Evolutionary conservation across 2,888 invertebrate species (phyloP).

Genomic region (Antheraea assamensis): DNA sequence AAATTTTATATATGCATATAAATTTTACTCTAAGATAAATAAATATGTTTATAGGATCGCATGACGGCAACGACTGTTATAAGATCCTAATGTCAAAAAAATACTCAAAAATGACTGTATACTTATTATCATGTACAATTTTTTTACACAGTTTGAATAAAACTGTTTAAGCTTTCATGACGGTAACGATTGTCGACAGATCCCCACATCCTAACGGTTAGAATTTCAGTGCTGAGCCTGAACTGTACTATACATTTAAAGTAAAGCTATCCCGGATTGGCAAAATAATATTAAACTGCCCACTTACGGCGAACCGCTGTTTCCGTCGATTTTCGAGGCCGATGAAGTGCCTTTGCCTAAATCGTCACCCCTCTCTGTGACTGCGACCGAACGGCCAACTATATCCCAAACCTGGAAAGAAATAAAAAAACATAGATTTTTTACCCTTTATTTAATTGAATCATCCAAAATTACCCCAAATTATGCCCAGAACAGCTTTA

Average conservation of each 20-base stretch:
- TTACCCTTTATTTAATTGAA: no score
- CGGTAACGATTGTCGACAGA: neutral
- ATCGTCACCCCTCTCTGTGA: conserved; percentile 85
- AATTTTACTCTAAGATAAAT: no score
- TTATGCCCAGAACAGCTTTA: no score
- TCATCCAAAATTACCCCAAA: no score
- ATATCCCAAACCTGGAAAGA: conserved; percentile 84
- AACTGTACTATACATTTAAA: neutral
- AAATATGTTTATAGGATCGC: no score
- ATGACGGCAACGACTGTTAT: no score
- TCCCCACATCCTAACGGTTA: neutral
- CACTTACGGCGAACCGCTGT: conserved; percentile 83
- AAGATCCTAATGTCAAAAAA: no score
- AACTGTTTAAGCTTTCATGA: neutral
- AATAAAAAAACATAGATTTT: no score
- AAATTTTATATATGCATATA: no score
- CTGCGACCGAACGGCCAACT: conserved; percentile 89
- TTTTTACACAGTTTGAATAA: no score
- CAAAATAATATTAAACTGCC: neutral
- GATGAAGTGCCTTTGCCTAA: conserved; percentile 77
- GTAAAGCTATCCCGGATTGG: neutral
- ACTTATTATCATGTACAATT: no score
- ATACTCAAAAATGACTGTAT: no score
- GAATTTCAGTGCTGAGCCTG: neutral
- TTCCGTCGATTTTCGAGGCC: conserved; percentile 83